Base-by-base conservation (phyloP, 2,888 invertebrate genomes). In the Thymelicus acteon region DNA sequence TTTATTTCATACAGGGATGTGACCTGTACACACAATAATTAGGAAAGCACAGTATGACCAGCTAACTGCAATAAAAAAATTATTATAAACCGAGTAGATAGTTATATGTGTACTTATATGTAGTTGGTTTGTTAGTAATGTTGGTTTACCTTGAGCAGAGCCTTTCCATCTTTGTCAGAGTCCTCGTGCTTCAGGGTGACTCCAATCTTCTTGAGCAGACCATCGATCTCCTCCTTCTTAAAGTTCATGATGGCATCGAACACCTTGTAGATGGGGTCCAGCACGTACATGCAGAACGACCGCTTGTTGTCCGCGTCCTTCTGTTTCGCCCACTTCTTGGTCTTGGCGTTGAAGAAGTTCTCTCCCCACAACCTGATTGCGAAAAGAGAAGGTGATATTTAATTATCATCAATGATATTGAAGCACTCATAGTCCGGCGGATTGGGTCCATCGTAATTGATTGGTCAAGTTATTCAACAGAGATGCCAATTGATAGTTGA, bases 181-280 rank as follows among this genome's bases (percentile, higher is more conserved):
- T 99, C 99, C 88, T 99, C 99, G 79, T 97, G 96, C 86, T 98
- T 98, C 84, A 99, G 92, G 80, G 97, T 95, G 85, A 99, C 97
- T 76, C 97, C 97, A 78, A 99, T 95, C 93, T 99, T 99, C 80
- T 96, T 96, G 75, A 99, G 94, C 71, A 99, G 95, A 63, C 95
- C 95, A 64, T 97, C 96, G 73, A 97, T 97, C 87, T 99, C 98
- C 69, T 98, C 99, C 91, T 98, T 99, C 93, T 97, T 97, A 95
- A 97, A 97, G 94, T 97, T 97, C 98, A 98, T 98, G 92, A 95
- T 95, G 73, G 95, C 95, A 80, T 95, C 94, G 85, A 95, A 95
- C 89, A 97, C 98, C 95, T 99, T 98, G 95, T 99, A 99, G 94
- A 99, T 99, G 74, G 99, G 99, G 87, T 99, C 98, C 90, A 99